Percentiles rank a stretch among this genome's conserved stretches.
Evolutionary conservation across 2,888 invertebrate genomes (phyloP).

Genomic region (Eupeodes latifasciatus): DNA sequence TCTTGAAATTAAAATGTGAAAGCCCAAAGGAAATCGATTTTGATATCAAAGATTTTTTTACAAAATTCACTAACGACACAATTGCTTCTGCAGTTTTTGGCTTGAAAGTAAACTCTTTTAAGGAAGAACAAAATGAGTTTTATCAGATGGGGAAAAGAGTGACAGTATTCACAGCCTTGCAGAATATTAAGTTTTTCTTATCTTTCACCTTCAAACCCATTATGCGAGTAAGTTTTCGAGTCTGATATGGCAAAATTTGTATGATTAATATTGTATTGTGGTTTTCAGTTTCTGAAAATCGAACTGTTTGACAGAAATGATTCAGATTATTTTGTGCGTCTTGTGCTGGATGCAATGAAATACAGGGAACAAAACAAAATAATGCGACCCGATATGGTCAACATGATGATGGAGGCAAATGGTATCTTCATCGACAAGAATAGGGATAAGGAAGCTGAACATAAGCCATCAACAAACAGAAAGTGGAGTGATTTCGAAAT

Average conservation of each 20-base stretch:
- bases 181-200: constrained; percentile 78
- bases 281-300: constrained; percentile 71
- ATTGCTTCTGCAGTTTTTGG: constrained; percentile 85
- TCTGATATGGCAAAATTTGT: not conserved
- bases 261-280: not conserved
- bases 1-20: constrained; percentile 71
- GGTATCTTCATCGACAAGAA: constrained; percentile 78
- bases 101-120: constrained; percentile 85
- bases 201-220: constrained; percentile 57
- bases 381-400: constrained; percentile 86
- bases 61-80: constrained; percentile 83
- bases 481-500: constrained; percentile 85
- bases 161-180: constrained; percentile 80
- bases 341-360: constrained; percentile 84
- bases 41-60: constrained; percentile 83
- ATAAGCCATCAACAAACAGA: constrained; percentile 65
- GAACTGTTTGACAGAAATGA: constrained; percentile 81
- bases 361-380: constrained; percentile 84
- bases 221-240: constrained; percentile 77
- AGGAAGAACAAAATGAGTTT: constrained; percentile 85
- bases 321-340: constrained; percentile 82
- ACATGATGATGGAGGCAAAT: constrained; percentile 85
- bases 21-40: constrained; percentile 77
- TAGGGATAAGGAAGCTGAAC: constrained; percentile 80
- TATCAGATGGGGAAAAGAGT: constrained; percentile 84